phyloP scores from a whole-genome alignment of 1,140 invertebrate genomes.

The Galendromus occidentalis region DNA sequence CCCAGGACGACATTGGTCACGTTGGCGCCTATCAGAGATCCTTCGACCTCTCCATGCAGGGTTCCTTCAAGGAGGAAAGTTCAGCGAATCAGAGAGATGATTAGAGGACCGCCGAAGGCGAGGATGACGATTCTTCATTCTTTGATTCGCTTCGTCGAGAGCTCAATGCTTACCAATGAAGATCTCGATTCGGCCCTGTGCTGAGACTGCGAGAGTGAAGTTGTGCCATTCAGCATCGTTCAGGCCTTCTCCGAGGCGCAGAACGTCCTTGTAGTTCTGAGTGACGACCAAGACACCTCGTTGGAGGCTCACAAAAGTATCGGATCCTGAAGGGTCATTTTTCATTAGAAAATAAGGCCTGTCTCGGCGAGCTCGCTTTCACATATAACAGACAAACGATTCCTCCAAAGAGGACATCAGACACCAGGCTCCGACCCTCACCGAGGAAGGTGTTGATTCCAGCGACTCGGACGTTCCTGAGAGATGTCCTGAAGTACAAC shows the following conservation, averaged over 20 bases:
- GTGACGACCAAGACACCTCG: background rate
- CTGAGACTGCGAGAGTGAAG: conserved; percentile 43
- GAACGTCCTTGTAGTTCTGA: background rate
- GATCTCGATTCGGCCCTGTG: background rate
- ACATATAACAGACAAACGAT: background rate
- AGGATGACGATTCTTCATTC: background rate
- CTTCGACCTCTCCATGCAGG: background rate
- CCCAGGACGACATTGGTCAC: background rate
- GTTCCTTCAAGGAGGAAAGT: background rate
- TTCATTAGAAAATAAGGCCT: too few species aligned
- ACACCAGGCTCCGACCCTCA: background rate
- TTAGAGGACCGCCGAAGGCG: background rate
- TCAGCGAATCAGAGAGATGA: background rate
- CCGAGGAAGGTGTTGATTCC: background rate
- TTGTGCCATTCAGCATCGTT: conserved; percentile 72
- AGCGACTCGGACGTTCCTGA: background rate
- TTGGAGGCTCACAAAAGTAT: background rate
- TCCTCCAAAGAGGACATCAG: background rate
- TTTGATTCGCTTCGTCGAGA: background rate
- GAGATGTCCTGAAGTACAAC: background rate
- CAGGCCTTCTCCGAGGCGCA: conserved; percentile 51
- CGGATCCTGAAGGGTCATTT: background rate
- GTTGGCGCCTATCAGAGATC: background rate
- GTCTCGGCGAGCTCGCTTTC: too few species aligned
- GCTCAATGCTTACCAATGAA: background rate